phyloP scores from a whole-genome alignment of 1,140 invertebrate genomes.

The Elysia chlorotica region DNA sequence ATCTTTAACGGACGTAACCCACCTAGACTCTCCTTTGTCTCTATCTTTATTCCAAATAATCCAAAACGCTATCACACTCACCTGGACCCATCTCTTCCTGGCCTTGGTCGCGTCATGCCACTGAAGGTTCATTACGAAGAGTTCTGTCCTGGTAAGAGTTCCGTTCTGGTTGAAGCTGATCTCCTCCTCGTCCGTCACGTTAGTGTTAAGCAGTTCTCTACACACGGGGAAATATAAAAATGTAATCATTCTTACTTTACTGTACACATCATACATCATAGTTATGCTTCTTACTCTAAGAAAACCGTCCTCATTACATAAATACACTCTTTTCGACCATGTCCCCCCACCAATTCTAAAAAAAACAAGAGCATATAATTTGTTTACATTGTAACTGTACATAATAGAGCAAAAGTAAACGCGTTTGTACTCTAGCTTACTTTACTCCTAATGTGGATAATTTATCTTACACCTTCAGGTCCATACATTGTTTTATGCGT shows the following conservation, averaged over 20 bases:
- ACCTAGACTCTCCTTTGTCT: background rate
- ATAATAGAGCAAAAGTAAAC: too few relatives aligned
- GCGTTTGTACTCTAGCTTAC: too few relatives aligned
- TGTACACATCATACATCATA: background rate
- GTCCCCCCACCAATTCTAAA: too few relatives aligned
- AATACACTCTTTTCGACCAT: too few relatives aligned
- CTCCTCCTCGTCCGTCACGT: slow-evolving; percentile 76
- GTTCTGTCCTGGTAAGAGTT: slow-evolving; percentile 59
- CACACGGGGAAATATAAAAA: background rate
- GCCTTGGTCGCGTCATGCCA: slow-evolving; percentile 65
- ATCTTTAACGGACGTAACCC: background rate
- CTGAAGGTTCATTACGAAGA: slow-evolving; percentile 89
- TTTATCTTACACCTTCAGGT: too few relatives aligned
- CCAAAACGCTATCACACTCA: too few relatives aligned
- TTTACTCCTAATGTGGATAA: too few relatives aligned
- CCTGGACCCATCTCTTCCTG: slow-evolving; percentile 80
- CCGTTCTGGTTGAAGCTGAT: slow-evolving; percentile 89
- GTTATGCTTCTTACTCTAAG: background rate
- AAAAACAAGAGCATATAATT: too few relatives aligned
- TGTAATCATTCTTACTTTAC: background rate
- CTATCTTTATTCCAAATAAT: too few relatives aligned
- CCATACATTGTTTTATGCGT: too few relatives aligned
- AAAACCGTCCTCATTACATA: too few relatives aligned
- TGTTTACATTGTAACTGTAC: too few relatives aligned
- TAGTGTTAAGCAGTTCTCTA: slow-evolving; percentile 79